A percentile compares a stretch with the other conserved stretches of the same genome.
phyloP scores from a whole-genome alignment of 2,888 invertebrate genomes.

The Gymnosoma rotundatum region DNA sequence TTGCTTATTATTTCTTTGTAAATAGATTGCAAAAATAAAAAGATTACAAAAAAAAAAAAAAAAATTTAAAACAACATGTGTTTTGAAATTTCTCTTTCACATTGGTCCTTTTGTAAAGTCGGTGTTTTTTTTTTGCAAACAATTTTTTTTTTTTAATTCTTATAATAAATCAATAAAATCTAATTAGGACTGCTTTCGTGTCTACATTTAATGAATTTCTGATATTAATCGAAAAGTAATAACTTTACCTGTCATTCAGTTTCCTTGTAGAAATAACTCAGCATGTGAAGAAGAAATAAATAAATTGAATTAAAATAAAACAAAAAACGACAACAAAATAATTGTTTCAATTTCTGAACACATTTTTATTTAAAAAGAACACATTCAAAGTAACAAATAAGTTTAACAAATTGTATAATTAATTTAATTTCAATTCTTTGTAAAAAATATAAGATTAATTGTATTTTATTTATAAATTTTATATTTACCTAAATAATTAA shows the following conservation, averaged over 20 bases:
- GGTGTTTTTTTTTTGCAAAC: no score
- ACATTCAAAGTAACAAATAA: background rate
- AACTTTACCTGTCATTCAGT: conserved; percentile 26
- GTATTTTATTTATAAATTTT: background rate
- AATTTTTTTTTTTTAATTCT: no score
- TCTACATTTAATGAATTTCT: background rate
- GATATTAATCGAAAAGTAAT: background rate
- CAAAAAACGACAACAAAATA: no score
- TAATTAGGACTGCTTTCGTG: background rate
- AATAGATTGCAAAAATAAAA: no score
- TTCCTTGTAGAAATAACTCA: background rate
- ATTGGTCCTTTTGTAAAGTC: no score
- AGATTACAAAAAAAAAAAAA: no score
- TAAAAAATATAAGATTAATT: conserved; percentile 32
- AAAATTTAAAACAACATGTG: no score
- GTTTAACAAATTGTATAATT: conserved; percentile 5
- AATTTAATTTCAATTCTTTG: conserved; percentile 3
- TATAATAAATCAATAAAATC: background rate
- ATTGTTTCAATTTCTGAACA: background rate
- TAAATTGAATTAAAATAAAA: background rate
- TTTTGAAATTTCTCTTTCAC: no score
- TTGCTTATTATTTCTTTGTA: no score
- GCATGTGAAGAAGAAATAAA: conserved; percentile 9
- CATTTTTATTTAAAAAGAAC: background rate
- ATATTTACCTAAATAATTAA: background rate